Percentiles rank a stretch among this genome's conserved stretches.
Evolutionary conservation across 2,113 vertebrate species (phyloP).

Genomic region (Callipepla californica): DNA sequence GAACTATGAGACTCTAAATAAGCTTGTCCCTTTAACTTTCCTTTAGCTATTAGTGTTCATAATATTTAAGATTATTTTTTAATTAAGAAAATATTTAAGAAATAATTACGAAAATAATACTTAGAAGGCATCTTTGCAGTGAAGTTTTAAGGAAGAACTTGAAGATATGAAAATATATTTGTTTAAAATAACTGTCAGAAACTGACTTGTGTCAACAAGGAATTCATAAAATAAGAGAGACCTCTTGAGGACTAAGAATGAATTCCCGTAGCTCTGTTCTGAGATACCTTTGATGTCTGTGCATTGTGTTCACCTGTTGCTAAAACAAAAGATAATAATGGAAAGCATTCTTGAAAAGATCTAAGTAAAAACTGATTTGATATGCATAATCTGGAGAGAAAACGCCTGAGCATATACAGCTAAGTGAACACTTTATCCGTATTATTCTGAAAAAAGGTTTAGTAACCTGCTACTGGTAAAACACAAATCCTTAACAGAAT

Average conservation of each 20-base stretch:
- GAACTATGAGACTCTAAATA: background rate
- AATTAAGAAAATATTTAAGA: background rate
- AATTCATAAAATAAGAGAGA: conserved; percentile 59
- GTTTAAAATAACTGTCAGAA: background rate
- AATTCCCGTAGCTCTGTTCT: conserved; percentile 37
- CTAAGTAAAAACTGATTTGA: background rate
- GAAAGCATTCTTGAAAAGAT: background rate
- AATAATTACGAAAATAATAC: background rate
- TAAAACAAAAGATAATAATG: background rate
- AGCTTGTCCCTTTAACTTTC: background rate
- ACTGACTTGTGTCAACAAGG: background rate
- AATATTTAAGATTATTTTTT: background rate
- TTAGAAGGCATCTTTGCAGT: background rate
- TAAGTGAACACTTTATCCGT: background rate
- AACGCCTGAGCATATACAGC: background rate
- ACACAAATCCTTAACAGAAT: background rate
- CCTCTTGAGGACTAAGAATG: conserved; percentile 60
- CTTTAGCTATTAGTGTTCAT: background rate
- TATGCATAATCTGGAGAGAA: background rate
- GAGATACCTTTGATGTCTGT: background rate
- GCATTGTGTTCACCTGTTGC: background rate
- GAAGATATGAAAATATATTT: background rate
- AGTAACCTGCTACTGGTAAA: conserved; percentile 2
- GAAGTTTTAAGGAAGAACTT: background rate
- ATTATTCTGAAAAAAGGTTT: background rate